Conservation (phyloP, 2,113 vertebrate species). For the Dicentrarchus labrax region DNA sequence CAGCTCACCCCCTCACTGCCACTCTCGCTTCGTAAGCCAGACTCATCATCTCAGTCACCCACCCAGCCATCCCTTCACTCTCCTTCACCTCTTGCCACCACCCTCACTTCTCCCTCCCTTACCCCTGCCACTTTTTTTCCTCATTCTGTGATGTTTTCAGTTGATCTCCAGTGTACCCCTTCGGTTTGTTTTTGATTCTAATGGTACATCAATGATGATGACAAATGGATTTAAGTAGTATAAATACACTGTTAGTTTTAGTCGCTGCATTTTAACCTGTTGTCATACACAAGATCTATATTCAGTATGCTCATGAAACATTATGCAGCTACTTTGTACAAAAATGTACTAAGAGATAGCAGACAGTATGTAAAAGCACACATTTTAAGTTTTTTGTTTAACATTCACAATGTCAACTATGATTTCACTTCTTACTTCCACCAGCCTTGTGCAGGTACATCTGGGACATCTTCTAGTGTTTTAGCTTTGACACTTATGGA, state of each 20-base stretch:
- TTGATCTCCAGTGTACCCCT: conserved; percentile 77
- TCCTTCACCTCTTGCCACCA: conserved; percentile 35
- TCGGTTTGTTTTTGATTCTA: conserved; percentile 71
- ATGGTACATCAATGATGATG: conserved; percentile 90
- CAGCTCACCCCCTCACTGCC: conserved; percentile 88
- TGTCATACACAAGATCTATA: background rate
- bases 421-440: background rate
- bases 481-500: background rate
- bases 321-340: background rate
- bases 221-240: conserved; percentile 7
- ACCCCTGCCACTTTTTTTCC: conserved; percentile 40
- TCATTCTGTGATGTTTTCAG: conserved; percentile 89
- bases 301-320: background rate
- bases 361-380: background rate
- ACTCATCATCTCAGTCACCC: conserved; percentile 85
- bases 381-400: background rate
- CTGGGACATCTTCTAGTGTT: background rate
- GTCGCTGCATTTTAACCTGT: background rate
- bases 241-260: background rate
- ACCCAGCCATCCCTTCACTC: conserved; percentile 49
- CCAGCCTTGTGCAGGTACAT: background rate
- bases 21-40: conserved; percentile 85
- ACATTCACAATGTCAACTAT: background rate
- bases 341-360: background rate
- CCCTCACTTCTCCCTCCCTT: conserved; percentile 26